These are phyloP conservation scores for Ormyrus thymus DNA, from an alignment of 2,888 invertebrate genomes.

Conservation along the genomic window DNA sequence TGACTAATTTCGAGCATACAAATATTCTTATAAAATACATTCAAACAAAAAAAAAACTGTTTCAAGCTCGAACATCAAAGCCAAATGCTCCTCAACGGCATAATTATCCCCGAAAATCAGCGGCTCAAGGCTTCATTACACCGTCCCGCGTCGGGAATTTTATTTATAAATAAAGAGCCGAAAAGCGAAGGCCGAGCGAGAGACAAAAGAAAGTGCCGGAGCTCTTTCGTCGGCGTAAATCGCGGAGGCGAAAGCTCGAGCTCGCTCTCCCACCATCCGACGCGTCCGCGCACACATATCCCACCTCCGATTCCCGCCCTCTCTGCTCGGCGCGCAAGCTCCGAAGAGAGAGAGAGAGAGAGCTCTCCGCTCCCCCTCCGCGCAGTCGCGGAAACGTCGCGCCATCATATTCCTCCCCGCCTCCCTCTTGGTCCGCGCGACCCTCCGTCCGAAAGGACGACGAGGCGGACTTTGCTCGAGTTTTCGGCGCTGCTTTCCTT, in stretches of 20 bases:
- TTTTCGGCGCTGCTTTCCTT: no score
- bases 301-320: constrained; percentile 52
- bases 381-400: constrained; percentile 4
- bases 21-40: no score
- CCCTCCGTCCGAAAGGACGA: neutral
- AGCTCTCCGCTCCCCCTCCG: constrained; percentile 4
- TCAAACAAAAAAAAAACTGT: no score
- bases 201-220: neutral
- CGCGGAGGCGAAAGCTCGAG: neutral
- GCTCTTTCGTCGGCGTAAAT: neutral
- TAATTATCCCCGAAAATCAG: no score
- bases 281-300: constrained; percentile 9
- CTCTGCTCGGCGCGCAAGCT: constrained; percentile 23
- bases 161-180: constrained; percentile 9
- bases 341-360: no score
- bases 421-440: constrained; percentile 7
- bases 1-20: no score
- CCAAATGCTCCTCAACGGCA: no score
- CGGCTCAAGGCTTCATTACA: no score
- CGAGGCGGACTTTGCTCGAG: no score
- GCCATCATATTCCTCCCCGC: constrained; percentile 36
- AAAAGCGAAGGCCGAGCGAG: neutral
- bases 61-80: no score
- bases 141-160: neutral
- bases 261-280: constrained; percentile 13